These are phyloP conservation scores for Drosophila albomicans DNA, from an alignment of 1,140 invertebrate genomes.

Conservation along the genomic window DNA sequence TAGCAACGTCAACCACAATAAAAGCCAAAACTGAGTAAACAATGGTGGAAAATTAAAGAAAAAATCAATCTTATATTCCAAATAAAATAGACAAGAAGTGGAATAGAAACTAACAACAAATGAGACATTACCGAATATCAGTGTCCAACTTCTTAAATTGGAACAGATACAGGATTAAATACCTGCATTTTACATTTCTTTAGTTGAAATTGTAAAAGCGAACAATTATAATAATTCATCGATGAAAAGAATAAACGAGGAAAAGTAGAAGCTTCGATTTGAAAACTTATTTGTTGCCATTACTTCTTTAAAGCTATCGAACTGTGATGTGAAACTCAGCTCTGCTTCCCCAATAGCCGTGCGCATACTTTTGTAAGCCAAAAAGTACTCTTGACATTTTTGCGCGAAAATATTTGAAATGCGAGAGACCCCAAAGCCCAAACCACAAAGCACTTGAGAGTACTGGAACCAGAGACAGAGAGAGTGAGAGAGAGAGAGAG, in stretches of 20 bases:
- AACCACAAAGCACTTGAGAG: conserved; percentile 45
- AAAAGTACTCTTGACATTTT: conserved; percentile 76
- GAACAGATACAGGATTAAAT: conserved; percentile 1
- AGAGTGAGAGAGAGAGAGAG: no score
- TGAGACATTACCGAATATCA: conserved; percentile 67
- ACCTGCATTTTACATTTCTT: no score
- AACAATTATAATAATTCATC: background rate
- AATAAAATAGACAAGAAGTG: conserved; percentile 37
- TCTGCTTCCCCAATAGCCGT: no score
- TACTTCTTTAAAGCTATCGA: conserved; percentile 1
- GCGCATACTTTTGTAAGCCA: conserved; percentile 60
- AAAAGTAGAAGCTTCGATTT: background rate
- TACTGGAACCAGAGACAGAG: conserved; percentile 10
- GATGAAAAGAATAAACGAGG: background rate
- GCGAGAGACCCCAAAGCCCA: conserved; percentile 48
- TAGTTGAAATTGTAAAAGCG: background rate
- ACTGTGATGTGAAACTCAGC: background rate
- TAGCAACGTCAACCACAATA: conserved; percentile 37
- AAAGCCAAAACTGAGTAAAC: conserved; percentile 58
- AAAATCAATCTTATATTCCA: conserved; percentile 78
- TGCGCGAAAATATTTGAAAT: conserved; percentile 70
- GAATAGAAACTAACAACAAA: conserved; percentile 41
- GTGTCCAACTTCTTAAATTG: conserved; percentile 56
- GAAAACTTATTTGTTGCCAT: conserved; percentile 8
- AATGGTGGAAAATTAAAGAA: conserved; percentile 33